Percentiles rank a stretch among this genome's conserved stretches.
Conservation (phyloP, 2,888 invertebrate genomes). For the Amaurobius ferox region DNA sequence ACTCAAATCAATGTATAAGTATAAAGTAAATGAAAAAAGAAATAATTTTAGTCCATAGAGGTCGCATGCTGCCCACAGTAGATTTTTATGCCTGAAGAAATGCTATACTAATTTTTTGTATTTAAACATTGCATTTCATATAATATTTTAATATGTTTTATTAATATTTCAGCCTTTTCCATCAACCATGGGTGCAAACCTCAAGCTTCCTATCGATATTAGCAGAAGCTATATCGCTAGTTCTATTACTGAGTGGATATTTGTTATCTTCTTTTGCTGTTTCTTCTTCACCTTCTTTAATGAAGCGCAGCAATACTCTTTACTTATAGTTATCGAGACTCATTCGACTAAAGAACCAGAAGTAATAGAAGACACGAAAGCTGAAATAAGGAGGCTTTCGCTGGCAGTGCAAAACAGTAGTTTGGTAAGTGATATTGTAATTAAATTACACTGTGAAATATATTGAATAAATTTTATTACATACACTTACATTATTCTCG, state of each 20-base stretch:
- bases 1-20: too few relatives aligned
- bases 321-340: slow-evolving; percentile 52
- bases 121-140: too few relatives aligned
- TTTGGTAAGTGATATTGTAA: slow-evolving; percentile 23
- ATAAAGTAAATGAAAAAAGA: too few relatives aligned
- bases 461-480: too few relatives aligned
- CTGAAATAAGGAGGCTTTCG: slow-evolving; percentile 24
- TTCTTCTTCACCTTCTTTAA: slow-evolving; percentile 61
- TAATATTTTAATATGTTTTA: too few relatives aligned
- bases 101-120: too few relatives aligned
- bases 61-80: too few relatives aligned
- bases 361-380: not conserved
- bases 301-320: slow-evolving; percentile 50
- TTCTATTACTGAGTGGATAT: slow-evolving; percentile 49
- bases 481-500: too few relatives aligned
- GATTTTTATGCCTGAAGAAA: too few relatives aligned
- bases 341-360: slow-evolving; percentile 5
- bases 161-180: slow-evolving; percentile 46
- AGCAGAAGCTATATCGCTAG: slow-evolving; percentile 39
- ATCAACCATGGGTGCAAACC: slow-evolving; percentile 37
- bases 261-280: slow-evolving; percentile 53
- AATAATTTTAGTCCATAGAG: too few relatives aligned
- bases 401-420: slow-evolving; percentile 21
- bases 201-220: slow-evolving; percentile 53
- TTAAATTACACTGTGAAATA: too few relatives aligned